Evolutionary conservation across 1,140 invertebrate genomes (phyloP).

Genomic region (Drosophila kikkawai): DNA sequence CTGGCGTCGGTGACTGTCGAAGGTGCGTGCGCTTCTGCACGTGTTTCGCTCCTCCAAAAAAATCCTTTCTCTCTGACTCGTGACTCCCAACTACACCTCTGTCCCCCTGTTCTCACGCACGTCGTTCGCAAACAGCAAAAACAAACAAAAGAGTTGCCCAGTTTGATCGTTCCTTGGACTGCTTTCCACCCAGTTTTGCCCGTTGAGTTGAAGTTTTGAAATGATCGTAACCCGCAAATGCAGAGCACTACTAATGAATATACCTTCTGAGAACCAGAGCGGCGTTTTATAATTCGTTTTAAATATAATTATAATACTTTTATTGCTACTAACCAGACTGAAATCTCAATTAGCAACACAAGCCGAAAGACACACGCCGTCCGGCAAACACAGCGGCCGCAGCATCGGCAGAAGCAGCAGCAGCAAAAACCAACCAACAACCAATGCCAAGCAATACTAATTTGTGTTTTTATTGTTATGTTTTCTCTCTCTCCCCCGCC

Average conservation of each 20-base stretch:
- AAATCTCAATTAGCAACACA: constrained; percentile 69
- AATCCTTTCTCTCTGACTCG: constrained; percentile 14
- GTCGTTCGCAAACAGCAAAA: constrained; percentile 46
- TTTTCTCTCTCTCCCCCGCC: constrained; percentile 38
- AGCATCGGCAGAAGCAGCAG: constrained; percentile 16
- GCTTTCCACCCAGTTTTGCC: constrained; percentile 56
- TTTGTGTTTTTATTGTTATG: constrained; percentile 56
- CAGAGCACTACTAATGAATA: constrained; percentile 71
- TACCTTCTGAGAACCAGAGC: constrained; percentile 35
- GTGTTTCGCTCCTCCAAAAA: constrained; percentile 38
- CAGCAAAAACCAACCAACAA: constrained; percentile 20
- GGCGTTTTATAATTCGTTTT: constrained; percentile 32
- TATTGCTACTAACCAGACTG: constrained; percentile 76
- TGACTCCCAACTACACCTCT: constrained; percentile 10
- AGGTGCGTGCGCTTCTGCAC: constrained; percentile 75
- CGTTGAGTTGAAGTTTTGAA: constrained; percentile 69
- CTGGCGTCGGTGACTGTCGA: constrained; percentile 55
- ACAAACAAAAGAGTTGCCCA: constrained; percentile 47
- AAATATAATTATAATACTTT: constrained; percentile 54
- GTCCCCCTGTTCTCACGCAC: constrained; percentile 51
- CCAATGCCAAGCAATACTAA: constrained; percentile 54
- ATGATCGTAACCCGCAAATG: constrained; percentile 63
- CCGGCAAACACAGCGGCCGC: constrained; percentile 9
- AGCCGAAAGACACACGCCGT: constrained; percentile 43
- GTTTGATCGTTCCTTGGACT: constrained; percentile 66